Conservation (phyloP, 2,113 vertebrate genomes). For the Lota lota region DNA sequence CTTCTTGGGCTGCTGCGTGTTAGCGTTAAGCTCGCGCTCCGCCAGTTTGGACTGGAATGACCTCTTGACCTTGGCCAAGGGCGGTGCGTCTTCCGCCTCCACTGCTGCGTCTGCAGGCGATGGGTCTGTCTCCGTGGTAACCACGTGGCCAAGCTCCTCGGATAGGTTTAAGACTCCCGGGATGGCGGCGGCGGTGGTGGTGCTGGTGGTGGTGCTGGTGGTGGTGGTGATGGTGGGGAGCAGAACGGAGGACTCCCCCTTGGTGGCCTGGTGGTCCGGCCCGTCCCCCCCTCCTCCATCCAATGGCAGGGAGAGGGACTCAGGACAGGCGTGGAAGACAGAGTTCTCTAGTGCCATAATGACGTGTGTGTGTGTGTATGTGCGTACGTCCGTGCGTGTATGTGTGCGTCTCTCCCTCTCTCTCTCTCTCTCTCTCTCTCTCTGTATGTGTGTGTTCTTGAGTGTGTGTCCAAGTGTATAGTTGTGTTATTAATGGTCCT, state of each 20-base stretch:
- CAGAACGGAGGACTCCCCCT: too few species aligned
- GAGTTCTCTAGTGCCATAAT: conserved; percentile 72
- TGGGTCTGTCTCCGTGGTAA: conserved; percentile 64
- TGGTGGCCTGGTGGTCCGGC: neutral
- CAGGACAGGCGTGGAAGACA: conserved; percentile 51
- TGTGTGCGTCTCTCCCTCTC: conserved; percentile 4
- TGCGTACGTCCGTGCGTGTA: conserved; percentile 3
- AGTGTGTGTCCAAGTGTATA: conserved; percentile 23
- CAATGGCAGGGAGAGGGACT: conserved; percentile 61
- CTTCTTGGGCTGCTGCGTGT: conserved; percentile 62
- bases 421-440: conserved; percentile 6
- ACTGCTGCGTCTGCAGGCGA: conserved; percentile 43
- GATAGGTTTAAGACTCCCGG: conserved; percentile 57
- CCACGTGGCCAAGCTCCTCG: conserved; percentile 69
- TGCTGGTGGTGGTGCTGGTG: conserved; percentile 19
- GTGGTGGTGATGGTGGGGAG: too few species aligned
- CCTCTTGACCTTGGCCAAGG: conserved; percentile 52
- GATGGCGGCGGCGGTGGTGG: conserved; percentile 1
- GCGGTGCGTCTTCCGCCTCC: conserved; percentile 59
- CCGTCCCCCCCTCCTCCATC: conserved; percentile 52
- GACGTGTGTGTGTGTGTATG: neutral
- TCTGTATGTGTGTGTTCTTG: conserved; percentile 5
- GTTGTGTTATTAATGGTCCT: conserved; percentile 44
- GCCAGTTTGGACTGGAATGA: conserved; percentile 75
- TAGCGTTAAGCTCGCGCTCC: conserved; percentile 67